Conservation (phyloP, 2,797 vertebrate genomes). For the Myiotriccus ornatus region DNA sequence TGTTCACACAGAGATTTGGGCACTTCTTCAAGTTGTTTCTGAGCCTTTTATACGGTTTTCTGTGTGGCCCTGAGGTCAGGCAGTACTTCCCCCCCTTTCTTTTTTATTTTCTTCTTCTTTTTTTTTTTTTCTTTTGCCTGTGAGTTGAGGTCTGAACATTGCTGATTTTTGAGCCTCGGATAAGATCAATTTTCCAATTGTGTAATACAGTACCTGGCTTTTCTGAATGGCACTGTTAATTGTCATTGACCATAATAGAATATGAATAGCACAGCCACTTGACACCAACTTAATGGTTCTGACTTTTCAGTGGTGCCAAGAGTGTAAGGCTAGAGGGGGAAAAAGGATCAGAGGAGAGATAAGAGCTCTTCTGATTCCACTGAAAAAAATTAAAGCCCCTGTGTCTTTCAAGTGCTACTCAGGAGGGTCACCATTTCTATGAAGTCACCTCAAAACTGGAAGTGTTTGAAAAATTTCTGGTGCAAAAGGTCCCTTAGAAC, state of each 20-base stretch:
- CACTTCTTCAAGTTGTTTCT: neutral
- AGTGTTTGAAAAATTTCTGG: slow-evolving; percentile 1
- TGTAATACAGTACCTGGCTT: slow-evolving; percentile 82
- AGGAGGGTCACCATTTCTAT: slow-evolving; percentile 47
- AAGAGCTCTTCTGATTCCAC: slow-evolving; percentile 63
- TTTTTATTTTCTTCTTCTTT: neutral
- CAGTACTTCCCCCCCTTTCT: accelerated
- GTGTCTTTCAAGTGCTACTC: slow-evolving; percentile 55
- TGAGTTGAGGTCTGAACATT: neutral
- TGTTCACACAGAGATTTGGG: neutral
- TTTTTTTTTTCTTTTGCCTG: neutral
- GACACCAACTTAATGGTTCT: slow-evolving; percentile 83
- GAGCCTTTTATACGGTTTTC: neutral
- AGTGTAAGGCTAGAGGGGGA: slow-evolving; percentile 61
- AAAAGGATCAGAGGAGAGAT: slow-evolving; percentile 57
- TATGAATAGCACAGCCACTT: slow-evolving; percentile 82
- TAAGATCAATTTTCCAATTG: slow-evolving; percentile 65
- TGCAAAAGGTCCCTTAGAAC: neutral
- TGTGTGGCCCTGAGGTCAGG: neutral
- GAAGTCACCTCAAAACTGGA: slow-evolving; percentile 61
- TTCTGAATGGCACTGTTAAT: slow-evolving; percentile 86
- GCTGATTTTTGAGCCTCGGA: slow-evolving; percentile 34
- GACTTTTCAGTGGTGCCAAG: slow-evolving; percentile 76
- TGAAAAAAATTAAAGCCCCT: slow-evolving; percentile 61
- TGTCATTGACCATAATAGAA: slow-evolving; percentile 89